Evolutionary conservation across 2,888 invertebrate species (phyloP).

Genomic region (Pollenia griseotomentosa): DNA sequence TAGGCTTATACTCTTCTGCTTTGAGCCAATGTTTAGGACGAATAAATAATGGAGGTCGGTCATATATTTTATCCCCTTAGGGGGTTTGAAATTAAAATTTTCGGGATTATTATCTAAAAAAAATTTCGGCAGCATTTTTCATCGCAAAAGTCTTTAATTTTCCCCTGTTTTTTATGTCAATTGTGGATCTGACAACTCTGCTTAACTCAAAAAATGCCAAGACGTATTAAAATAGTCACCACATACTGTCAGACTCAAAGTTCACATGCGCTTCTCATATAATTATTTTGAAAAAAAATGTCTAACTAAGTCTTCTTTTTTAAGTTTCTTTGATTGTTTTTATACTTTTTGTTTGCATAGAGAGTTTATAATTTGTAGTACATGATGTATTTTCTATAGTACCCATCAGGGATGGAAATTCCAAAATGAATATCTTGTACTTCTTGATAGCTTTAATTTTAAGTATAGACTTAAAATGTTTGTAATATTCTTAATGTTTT

Average conservation of each 20-base stretch:
- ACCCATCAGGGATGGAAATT: slow-evolving; percentile 11
- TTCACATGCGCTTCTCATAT: slow-evolving; percentile 52
- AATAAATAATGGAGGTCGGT: too few relatives aligned
- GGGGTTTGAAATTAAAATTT: too few relatives aligned
- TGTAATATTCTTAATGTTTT: too few relatives aligned
- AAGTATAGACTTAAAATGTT: too few relatives aligned
- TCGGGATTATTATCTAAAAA: too few relatives aligned
- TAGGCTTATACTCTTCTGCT: too few relatives aligned
- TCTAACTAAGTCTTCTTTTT: slow-evolving; percentile 48
- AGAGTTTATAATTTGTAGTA: slow-evolving; percentile 41
- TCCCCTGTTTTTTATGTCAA: background rate
- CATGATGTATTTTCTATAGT: slow-evolving; percentile 42
- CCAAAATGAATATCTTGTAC: background rate
- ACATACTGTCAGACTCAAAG: slow-evolving; percentile 25
- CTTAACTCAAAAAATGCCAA: background rate
- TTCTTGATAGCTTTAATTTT: too few relatives aligned
- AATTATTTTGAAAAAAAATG: slow-evolving; percentile 4
- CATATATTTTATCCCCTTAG: too few relatives aligned
- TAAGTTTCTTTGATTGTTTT: slow-evolving; percentile 41
- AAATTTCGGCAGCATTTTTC: too few relatives aligned
- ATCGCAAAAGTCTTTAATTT: too few relatives aligned
- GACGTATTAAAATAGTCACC: background rate
- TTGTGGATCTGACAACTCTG: background rate
- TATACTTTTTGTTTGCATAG: slow-evolving; percentile 21
- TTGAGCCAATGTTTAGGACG: too few relatives aligned